Conservation (phyloP, 2,797 vertebrate species). For the Enoplosus armatus region DNA sequence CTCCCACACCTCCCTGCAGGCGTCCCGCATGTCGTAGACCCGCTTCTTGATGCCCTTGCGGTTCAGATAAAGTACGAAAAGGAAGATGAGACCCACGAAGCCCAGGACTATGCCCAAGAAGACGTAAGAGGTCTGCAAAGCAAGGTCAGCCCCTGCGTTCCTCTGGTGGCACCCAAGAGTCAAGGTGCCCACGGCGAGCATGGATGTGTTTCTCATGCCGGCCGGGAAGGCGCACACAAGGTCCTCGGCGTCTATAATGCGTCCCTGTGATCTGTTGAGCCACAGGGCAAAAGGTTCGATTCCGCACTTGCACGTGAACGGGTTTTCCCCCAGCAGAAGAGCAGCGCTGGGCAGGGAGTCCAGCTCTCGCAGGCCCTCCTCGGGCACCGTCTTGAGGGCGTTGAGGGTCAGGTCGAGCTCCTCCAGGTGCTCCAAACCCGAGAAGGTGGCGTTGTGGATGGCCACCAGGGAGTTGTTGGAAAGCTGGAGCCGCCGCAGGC, state of each 20-base stretch:
- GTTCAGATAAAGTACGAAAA: constrained; percentile 89
- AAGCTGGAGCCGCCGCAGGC: constrained; percentile 74
- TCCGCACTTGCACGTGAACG: constrained; percentile 84
- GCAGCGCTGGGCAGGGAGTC: constrained; percentile 61
- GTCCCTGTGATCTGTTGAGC: constrained; percentile 81
- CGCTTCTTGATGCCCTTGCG: constrained; percentile 88
- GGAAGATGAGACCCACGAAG: constrained; percentile 86
- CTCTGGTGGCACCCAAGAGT: constrained; percentile 79
- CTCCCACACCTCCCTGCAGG: constrained; percentile 87
- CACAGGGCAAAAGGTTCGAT: constrained; percentile 84
- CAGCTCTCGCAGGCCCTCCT: constrained; percentile 81
- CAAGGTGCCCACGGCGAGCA: constrained; percentile 66
- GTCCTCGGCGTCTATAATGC: constrained; percentile 64
- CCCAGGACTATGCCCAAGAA: constrained; percentile 86
- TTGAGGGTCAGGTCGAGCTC: constrained; percentile 86
- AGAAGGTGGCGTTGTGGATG: constrained; percentile 81
- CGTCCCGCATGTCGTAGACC: constrained; percentile 82
- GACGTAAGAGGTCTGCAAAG: constrained; percentile 87
- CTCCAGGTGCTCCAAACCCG: constrained; percentile 77
- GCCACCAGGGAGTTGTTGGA: constrained; percentile 86
- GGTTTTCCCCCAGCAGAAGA: constrained; percentile 80
- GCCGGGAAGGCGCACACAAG: constrained; percentile 81
- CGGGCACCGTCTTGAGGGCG: constrained; percentile 77
- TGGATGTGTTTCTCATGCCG: constrained; percentile 82
- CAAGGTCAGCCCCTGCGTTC: constrained; percentile 71